phyloP scores from a whole-genome alignment of 1,140 invertebrate genomes.

The Aricia agestis region DNA sequence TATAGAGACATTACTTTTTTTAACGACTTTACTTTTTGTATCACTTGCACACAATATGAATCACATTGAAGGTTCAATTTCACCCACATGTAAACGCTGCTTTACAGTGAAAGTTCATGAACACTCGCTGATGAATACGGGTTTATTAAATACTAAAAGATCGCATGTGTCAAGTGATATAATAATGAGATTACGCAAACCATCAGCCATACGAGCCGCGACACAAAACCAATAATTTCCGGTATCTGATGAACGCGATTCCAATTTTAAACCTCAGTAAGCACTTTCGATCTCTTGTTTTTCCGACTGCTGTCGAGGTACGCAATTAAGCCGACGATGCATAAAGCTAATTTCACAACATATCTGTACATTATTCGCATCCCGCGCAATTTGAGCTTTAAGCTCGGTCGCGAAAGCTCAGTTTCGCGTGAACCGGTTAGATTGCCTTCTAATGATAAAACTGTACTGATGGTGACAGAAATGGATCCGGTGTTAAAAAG shows the following conservation, averaged over 20 bases:
- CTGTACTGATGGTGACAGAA: slow-evolving; percentile 14
- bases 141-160: background rate
- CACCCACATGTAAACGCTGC: too few species aligned
- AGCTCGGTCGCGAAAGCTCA: background rate
- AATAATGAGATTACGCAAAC: slow-evolving; percentile 57
- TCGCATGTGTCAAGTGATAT: slow-evolving; percentile 12
- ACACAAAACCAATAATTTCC: slow-evolving; percentile 54
- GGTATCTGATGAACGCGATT: slow-evolving; percentile 52
- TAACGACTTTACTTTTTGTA: too few species aligned
- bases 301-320: slow-evolving; percentile 27
- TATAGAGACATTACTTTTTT: too few species aligned
- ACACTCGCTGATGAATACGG: background rate
- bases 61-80: too few species aligned
- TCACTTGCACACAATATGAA: too few species aligned
- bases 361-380: slow-evolving; percentile 17
- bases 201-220: slow-evolving; percentile 39
- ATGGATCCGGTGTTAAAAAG: slow-evolving; percentile 9
- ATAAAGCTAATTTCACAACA: slow-evolving; percentile 32
- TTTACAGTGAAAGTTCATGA: too few species aligned
- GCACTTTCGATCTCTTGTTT: slow-evolving; percentile 35
- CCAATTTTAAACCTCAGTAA: slow-evolving; percentile 65
- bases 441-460: slow-evolving; percentile 13
- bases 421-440: background rate
- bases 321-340: slow-evolving; percentile 27
- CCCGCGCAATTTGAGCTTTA: background rate